Evolutionary conservation across 2,797 vertebrate genomes (phyloP), one percentile per base, ranked within the genome.

Genomic region (Manis javanica): DNA sequence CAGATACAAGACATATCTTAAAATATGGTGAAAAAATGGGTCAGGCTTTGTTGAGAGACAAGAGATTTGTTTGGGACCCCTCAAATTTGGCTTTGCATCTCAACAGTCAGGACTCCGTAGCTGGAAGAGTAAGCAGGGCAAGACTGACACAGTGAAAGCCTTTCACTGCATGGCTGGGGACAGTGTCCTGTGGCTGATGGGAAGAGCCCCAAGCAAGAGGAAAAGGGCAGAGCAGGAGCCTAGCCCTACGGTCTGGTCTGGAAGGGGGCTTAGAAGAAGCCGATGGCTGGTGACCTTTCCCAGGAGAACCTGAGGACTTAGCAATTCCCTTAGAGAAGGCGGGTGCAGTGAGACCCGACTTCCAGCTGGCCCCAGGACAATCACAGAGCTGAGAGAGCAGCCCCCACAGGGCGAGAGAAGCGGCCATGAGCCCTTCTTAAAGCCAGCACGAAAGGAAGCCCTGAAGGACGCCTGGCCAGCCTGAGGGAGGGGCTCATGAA

Each of bases 311-410:
- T 51, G 42, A 3, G 13, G 29, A 81, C 69, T 24, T 1, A 3
- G 29, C 9, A 26, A 13, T n/a, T 37, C 37, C 79, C 63, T 23
- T 24, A 24, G 34, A 64, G 59, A 87, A 83, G 68, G 24, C 10
- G 23, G 15, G 46, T 0, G 0, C 19, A 39, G 7, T 13, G 75
- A 68, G 34, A 49, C 24, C 4, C 0, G 23, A 23, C 39, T 57
- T 37, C 69, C 1, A 7, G 34, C 13, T 2, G 7, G 29, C 13
- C 34, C 57, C 34, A 12, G n/a, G 2, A 9, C 9, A 7, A 39
- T 49, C 39, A 5, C 26, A 51, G 24, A 12, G 55, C 18, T 31
- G 15, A 29, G 6, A 4, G 31, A 61, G 39, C 26, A 19, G 63
- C 15, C 6, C 39, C 9, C 19, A 26, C 31, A 79, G 68, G 64